phyloP scores from a whole-genome alignment of 2,797 vertebrate genomes.

The Cottoperca gobio region DNA sequence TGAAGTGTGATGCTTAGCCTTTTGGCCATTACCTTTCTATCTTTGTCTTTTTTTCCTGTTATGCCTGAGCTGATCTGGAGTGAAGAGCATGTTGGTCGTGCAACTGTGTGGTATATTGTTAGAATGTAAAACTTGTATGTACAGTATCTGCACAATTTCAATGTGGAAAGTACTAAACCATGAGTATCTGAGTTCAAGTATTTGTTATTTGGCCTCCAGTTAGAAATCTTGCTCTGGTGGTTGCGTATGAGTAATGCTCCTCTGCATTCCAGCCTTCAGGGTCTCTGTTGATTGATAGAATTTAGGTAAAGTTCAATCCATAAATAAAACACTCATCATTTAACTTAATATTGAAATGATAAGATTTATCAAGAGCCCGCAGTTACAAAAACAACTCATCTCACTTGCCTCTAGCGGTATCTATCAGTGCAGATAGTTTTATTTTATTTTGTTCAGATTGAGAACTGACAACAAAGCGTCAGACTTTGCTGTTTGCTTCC shows the following conservation, averaged over 20 bases:
- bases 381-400: not conserved
- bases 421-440: not conserved
- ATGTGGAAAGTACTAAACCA: not conserved
- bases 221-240: not conserved
- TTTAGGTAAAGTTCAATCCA: not conserved
- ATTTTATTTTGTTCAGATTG: not conserved
- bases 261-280: constrained; percentile 17
- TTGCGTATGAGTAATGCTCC: not conserved
- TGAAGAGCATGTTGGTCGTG: constrained; percentile 11
- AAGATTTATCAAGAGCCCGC: not conserved
- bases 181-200: not conserved
- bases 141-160: not conserved
- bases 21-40: constrained; percentile 57
- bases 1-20: constrained; percentile 64
- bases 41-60: constrained; percentile 24
- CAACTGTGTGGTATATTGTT: not conserved
- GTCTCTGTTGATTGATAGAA: constrained; percentile 4
- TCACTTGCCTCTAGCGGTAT: not conserved
- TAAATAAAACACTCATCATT: not conserved
- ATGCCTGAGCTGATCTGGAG: constrained; percentile 27
- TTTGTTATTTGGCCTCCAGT: constrained; percentile 15
- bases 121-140: not conserved
- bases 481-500: not conserved
- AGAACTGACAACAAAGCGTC: not conserved
- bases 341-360: not conserved